Percentiles rank a stretch among this genome's conserved stretches.
These are phyloP conservation scores for Zosterops borbonicus DNA, from an alignment of 2,113 vertebrate genomes.

Conservation along the genomic window DNA sequence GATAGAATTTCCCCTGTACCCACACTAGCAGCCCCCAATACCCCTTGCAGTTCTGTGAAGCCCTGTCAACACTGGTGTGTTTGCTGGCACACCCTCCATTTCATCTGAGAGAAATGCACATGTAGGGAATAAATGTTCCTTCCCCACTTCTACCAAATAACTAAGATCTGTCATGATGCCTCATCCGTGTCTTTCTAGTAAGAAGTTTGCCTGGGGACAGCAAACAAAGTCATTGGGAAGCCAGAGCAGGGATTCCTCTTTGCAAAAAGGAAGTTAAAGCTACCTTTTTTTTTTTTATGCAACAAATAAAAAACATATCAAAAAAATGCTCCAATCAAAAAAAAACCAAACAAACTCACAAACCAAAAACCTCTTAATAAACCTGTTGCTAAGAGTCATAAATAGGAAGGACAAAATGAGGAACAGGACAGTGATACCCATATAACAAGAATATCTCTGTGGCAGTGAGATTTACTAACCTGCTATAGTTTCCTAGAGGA, in stretches of 20 bases:
- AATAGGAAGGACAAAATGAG: background rate
- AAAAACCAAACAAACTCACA: accelerated
- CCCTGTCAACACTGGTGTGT: background rate
- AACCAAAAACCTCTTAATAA: background rate
- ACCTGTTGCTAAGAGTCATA: background rate
- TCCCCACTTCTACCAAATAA: background rate
- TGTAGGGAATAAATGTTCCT: background rate
- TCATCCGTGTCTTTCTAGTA: background rate
- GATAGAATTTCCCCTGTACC: background rate
- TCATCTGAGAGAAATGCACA: background rate
- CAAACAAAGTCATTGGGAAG: background rate
- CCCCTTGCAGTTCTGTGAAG: background rate
- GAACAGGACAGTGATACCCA: background rate
- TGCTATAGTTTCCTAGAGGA: background rate
- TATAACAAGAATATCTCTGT: background rate
- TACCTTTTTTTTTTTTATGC: too few relatives aligned
- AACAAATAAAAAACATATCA: background rate
- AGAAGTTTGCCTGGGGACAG: background rate
- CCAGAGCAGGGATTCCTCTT: background rate
- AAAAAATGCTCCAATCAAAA: background rate
- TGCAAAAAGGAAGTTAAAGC: background rate
- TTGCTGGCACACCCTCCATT: background rate
- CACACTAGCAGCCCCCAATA: background rate
- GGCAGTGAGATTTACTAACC: background rate
- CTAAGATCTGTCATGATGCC: background rate